phyloP scores from a whole-genome alignment of 2,797 vertebrate species.

The Lithobates pipiens region DNA sequence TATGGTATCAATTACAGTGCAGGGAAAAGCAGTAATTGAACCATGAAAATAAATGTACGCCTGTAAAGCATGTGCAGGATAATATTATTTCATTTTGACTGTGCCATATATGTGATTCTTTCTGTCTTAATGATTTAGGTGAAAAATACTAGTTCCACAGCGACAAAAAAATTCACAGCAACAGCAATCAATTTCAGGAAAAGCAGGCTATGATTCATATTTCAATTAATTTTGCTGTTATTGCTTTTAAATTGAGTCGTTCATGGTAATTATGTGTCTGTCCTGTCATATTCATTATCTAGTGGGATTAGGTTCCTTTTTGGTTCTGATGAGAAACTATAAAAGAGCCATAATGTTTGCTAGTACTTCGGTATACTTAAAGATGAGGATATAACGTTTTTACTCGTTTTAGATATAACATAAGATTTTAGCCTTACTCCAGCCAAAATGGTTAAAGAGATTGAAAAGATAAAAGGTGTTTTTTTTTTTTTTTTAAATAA shows the following conservation, averaged over 20 bases:
- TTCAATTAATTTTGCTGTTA: constrained; percentile 11
- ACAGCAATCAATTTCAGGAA: neutral
- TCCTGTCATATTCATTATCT: too few relatives aligned
- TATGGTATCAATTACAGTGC: neutral
- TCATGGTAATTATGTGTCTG: constrained; percentile 13
- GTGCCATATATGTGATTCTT: neutral
- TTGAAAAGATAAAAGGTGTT: too few relatives aligned
- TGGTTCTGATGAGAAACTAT: too few relatives aligned
- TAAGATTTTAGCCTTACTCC: too few relatives aligned
- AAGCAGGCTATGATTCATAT: constrained; percentile 9
- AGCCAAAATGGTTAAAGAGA: too few relatives aligned
- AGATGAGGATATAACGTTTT: too few relatives aligned
- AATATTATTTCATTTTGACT: neutral
- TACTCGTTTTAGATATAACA: too few relatives aligned
- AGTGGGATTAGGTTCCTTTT: too few relatives aligned
- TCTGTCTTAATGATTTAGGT: neutral
- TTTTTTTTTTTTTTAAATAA: too few relatives aligned
- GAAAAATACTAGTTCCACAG: neutral
- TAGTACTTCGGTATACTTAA: too few relatives aligned
- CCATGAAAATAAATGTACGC: too few relatives aligned
- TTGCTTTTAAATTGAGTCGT: neutral
- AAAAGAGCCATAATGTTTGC: too few relatives aligned
- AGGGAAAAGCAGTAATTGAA: neutral
- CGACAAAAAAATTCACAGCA: neutral
- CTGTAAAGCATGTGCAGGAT: neutral